Conservation (phyloP, 2,113 vertebrate genomes). For the Brachyistius frenatus region DNA sequence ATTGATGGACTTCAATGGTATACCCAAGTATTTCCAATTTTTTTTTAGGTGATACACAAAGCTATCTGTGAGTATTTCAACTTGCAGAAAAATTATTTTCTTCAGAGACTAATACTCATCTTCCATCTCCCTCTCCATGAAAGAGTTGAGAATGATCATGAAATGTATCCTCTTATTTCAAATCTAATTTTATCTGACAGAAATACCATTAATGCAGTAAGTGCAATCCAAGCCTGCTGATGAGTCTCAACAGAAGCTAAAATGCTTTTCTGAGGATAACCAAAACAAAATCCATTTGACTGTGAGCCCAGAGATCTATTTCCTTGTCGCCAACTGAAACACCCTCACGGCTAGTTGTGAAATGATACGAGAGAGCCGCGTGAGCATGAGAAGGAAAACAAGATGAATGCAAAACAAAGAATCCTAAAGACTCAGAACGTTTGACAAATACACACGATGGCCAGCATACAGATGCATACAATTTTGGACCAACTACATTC, state of each 20-base stretch:
- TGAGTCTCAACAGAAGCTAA: slow-evolving; percentile 22
- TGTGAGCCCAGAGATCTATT: slow-evolving; percentile 16
- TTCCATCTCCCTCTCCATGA: neutral
- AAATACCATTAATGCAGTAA: slow-evolving; percentile 13
- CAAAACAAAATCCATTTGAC: slow-evolving; percentile 25
- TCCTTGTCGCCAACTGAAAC: neutral
- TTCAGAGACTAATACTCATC: neutral
- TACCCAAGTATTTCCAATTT: too few relatives aligned
- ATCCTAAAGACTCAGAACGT: neutral
- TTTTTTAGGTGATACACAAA: too few relatives aligned
- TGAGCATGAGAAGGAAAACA: neutral
- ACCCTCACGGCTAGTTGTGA: neutral
- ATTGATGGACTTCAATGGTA: too few relatives aligned
- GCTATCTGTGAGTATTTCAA: too few relatives aligned
- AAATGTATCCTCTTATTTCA: neutral
- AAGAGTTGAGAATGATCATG: neutral
- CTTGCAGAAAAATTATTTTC: too few relatives aligned
- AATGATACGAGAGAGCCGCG: neutral
- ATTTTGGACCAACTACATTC: neutral
- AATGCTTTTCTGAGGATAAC: slow-evolving; percentile 16
- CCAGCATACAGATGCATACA: neutral
- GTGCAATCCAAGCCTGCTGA: slow-evolving; percentile 4
- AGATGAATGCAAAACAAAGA: neutral
- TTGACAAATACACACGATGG: neutral
- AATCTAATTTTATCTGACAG: slow-evolving; percentile 22